A percentile compares a stretch with the other conserved stretches of the same genome.
Evolutionary conservation across 2,888 invertebrate genomes (phyloP).

Genomic region (Hirudinaria manillensis): DNA sequence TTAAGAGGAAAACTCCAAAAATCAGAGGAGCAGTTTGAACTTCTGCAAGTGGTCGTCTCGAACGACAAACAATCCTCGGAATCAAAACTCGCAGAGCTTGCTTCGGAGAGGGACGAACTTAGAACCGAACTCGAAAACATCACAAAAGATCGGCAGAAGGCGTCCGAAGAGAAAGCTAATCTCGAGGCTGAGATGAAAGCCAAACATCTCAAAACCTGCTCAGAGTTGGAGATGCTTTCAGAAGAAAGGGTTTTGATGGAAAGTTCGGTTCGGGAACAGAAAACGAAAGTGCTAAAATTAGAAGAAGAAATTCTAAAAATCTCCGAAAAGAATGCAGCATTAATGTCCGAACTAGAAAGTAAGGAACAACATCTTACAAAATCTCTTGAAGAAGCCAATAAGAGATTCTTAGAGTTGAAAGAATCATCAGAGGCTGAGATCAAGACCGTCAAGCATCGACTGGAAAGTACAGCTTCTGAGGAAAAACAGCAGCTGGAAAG

Average conservation of each 20-base stretch:
- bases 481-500: not conserved
- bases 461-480: not conserved
- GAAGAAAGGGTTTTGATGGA: no score
- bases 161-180: not conserved
- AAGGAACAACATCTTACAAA: not conserved
- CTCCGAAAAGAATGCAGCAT: no score
- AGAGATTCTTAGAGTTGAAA: not conserved
- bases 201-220: no score
- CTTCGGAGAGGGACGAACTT: not conserved
- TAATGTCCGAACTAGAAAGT: no score
- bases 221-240: no score
- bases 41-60: no score
- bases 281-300: no score
- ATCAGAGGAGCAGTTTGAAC: not conserved
- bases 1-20: not conserved
- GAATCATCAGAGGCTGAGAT: not conserved
- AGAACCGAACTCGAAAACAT: not conserved
- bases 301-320: no score
- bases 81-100: not conserved
- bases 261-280: no score
- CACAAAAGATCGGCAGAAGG: not conserved
- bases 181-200: conserved; percentile 4
- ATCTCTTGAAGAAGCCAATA: not conserved
- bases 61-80: not conserved
- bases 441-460: not conserved